Percentiles rank a stretch among this genome's conserved stretches.
Evolutionary conservation across 2,797 vertebrate genomes (phyloP).

Genomic region (Diglossa cyanea): DNA sequence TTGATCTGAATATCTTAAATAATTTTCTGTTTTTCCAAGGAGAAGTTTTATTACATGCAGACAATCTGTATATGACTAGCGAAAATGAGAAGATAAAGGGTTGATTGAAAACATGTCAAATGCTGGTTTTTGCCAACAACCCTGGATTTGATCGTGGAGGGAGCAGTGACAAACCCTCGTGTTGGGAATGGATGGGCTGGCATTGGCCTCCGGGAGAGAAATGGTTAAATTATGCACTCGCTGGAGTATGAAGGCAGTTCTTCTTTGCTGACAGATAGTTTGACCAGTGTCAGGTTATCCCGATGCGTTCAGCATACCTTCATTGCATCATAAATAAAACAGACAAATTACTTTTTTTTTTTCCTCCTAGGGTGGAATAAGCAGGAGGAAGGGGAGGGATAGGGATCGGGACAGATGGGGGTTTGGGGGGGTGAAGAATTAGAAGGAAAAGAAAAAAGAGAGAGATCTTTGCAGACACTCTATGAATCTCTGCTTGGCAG

Average conservation of each 20-base stretch:
- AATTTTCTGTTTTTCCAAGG: constrained; percentile 42
- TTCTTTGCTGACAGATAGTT: constrained; percentile 92
- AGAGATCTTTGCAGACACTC: constrained; percentile 76
- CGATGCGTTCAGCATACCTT: constrained; percentile 95
- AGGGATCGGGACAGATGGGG: constrained; percentile 54
- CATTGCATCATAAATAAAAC: constrained; percentile 99
- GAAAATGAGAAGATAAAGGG: constrained; percentile 38
- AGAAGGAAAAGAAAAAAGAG: constrained; percentile 67
- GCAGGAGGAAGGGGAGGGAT: constrained; percentile 69
- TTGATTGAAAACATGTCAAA: constrained; percentile 33
- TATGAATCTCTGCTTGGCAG: constrained; percentile 83
- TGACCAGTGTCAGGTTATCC: constrained; percentile 95
- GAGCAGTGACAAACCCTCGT: neutral
- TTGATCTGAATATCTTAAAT: constrained; percentile 39
- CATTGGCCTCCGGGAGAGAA: constrained; percentile 76
- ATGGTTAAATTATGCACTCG: constrained; percentile 90
- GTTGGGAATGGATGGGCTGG: constrained; percentile 19
- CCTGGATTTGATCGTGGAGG: neutral
- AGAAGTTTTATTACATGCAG: constrained; percentile 48
- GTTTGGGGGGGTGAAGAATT: constrained; percentile 68
- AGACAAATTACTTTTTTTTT: constrained; percentile 89
- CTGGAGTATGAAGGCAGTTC: constrained; percentile 93
- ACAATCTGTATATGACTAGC: constrained; percentile 4
- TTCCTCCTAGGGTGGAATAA: constrained; percentile 71
- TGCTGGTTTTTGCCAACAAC: constrained; percentile 24